Base-by-base conservation (phyloP, 2,113 vertebrate genomes). In the Perognathus longimembris region DNA sequence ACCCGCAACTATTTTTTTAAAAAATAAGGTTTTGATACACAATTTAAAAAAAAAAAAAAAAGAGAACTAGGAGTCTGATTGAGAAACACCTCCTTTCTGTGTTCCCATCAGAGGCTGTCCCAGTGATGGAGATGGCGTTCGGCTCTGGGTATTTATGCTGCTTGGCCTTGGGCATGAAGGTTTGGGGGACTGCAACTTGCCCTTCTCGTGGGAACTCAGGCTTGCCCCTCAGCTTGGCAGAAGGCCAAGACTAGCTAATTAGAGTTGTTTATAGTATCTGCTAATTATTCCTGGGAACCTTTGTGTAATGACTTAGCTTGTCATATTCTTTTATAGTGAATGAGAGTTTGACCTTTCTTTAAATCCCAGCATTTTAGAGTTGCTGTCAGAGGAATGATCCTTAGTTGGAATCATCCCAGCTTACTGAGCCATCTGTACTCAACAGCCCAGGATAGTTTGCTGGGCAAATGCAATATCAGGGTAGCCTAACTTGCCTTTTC, bases 261-360 rank as follows among this genome's bases (percentile, higher is more conserved):
- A 91, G 63, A 66, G 38, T 86, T 95, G 64, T 95, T 90, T 87
- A 61, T 91, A 70, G 24, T 50, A 71, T 66, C 84, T 91, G 61
- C 86, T 97, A 83, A 80, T 94, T 89, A 89, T 78, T 94, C 32
- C 74, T 45, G 36, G 94, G 92, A 92, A 89, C 89, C 61, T 85
- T 78, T 74, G 38, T 71, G 30, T 88, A 83, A 88, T 90, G 75
- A 66, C 76, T 92, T 89, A 42, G 21, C 71, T 95, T 92, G 94
- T 89, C 45, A 89, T 80, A n/a, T 59, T 86, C 59, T 86, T 80
- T 69, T 64, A 7, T 77, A 78, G 89, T 73, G 32, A 89, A 85
- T 34, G 54, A 93, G 21, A 24, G 22, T 91, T 96, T 93, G 93
- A 78, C 59, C 59, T 91, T 95, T 89, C 69, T 93, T 95, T 66